Conservation (phyloP, 2,888 invertebrate species). For the Suillia variegata region DNA sequence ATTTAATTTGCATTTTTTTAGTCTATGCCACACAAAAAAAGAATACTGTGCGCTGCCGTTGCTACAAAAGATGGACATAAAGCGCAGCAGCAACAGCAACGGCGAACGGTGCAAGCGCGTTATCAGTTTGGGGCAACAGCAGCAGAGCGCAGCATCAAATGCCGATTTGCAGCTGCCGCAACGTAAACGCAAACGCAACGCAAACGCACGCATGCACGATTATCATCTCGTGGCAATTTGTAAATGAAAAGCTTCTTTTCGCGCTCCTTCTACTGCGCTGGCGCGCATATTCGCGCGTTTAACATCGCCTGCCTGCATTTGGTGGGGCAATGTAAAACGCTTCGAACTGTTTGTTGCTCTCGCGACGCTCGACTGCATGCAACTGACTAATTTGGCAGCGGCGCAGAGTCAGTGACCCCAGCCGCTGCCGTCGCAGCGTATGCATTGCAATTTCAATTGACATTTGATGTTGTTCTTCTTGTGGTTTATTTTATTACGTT, state of each 20-base stretch:
- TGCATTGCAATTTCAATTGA: no score
- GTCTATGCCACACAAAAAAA: no score
- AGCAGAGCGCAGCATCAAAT: neutral
- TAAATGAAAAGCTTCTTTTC: slow-evolving; percentile 11
- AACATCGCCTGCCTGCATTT: neutral
- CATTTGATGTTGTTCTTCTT: neutral
- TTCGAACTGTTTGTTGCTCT: slow-evolving; percentile 48
- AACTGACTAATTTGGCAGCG: slow-evolving; percentile 42
- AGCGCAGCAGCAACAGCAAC: neutral
- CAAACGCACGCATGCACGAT: slow-evolving; percentile 12
- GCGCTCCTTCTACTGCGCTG: neutral
- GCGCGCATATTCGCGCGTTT: no score
- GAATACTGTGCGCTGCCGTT: no score
- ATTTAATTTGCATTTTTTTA: no score
- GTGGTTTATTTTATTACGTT: neutral
- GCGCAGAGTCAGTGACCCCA: neutral
- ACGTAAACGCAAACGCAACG: neutral
- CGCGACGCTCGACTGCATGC: no score
- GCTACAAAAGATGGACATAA: neutral
- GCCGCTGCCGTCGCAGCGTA: no score
- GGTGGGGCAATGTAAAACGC: slow-evolving; percentile 24
- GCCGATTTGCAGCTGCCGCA: neutral
- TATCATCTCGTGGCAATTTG: slow-evolving; percentile 16
- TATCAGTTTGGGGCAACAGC: no score
- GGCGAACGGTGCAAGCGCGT: no score